These are phyloP conservation scores for Spilosoma lubricipeda DNA, from an alignment of 2,888 invertebrate genomes.

Conservation along the genomic window DNA sequence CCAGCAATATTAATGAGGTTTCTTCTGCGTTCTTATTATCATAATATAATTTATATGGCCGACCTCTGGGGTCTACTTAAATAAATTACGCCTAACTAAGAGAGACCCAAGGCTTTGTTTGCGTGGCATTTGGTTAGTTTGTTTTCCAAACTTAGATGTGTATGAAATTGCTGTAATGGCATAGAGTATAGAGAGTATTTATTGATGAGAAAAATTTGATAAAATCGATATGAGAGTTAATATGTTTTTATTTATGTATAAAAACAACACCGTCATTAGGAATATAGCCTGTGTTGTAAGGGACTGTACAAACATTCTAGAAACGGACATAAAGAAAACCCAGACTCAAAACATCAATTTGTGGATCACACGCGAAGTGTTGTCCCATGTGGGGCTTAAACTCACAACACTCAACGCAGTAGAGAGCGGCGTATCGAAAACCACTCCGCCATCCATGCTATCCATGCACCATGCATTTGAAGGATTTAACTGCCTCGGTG, in stretches of 20 bases:
- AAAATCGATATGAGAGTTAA: neutral
- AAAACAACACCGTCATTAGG: too few species aligned
- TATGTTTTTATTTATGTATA: neutral
- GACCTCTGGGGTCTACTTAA: slow-evolving; percentile 5
- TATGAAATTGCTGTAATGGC: neutral
- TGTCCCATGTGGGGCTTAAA: too few species aligned
- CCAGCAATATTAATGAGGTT: slow-evolving; percentile 29
- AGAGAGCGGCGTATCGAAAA: too few species aligned
- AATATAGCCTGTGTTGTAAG: too few species aligned
- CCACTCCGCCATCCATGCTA: too few species aligned
- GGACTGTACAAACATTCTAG: too few species aligned
- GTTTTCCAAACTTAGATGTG: neutral
- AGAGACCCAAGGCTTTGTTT: neutral
- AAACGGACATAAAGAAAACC: too few species aligned
- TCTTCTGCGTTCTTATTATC: slow-evolving; percentile 19
- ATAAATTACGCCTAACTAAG: slow-evolving; percentile 14
- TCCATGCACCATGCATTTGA: too few species aligned
- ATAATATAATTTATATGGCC: slow-evolving; percentile 17
- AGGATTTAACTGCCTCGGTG: too few species aligned
- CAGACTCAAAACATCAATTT: too few species aligned
- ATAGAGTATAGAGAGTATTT: neutral
- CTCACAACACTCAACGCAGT: too few species aligned
- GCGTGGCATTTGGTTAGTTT: neutral
- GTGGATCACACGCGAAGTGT: too few species aligned
- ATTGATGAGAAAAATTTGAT: neutral